These are phyloP conservation scores for Drosophila bunnanda DNA, from an alignment of 2,888 invertebrate genomes.

Conservation along the genomic window DNA sequence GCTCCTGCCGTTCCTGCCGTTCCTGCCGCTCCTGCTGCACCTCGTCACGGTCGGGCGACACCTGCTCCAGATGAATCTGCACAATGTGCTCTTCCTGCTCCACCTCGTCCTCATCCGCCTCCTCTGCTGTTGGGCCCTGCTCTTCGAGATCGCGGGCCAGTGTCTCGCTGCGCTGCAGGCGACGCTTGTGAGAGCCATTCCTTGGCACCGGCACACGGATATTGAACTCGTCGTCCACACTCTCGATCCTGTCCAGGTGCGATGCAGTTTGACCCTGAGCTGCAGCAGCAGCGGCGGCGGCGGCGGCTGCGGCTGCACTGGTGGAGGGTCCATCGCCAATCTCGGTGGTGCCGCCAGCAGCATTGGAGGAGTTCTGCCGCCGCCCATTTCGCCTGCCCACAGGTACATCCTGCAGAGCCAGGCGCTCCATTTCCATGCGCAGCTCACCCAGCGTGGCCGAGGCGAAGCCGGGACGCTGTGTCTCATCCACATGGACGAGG, in stretches of 20 bases:
- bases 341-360: not conserved
- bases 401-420: constrained; percentile 80
- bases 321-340: constrained; percentile 68
- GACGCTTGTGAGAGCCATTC: constrained; percentile 59
- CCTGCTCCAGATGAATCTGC: constrained; percentile 63
- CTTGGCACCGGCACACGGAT: constrained; percentile 49
- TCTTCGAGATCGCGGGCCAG: constrained; percentile 78
- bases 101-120: constrained; percentile 63
- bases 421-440: constrained; percentile 66
- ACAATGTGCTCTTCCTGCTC: constrained; percentile 58
- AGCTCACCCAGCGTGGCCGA: constrained; percentile 55
- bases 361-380: not conserved
- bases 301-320: constrained; percentile 64
- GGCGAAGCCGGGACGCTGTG: constrained; percentile 59
- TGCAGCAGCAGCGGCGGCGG: constrained; percentile 31
- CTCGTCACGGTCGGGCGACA: constrained; percentile 16
- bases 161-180: constrained; percentile 81
- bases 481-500: constrained; percentile 87
- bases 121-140: constrained; percentile 56
- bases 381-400: constrained; percentile 55
- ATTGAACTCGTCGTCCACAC: constrained; percentile 74
- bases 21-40: constrained; percentile 11
- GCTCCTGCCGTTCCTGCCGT: not conserved
- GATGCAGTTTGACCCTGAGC: constrained; percentile 27
- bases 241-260: constrained; percentile 76